Conservation (phyloP, 2,797 vertebrate species). For the Centropyge bicolor region DNA sequence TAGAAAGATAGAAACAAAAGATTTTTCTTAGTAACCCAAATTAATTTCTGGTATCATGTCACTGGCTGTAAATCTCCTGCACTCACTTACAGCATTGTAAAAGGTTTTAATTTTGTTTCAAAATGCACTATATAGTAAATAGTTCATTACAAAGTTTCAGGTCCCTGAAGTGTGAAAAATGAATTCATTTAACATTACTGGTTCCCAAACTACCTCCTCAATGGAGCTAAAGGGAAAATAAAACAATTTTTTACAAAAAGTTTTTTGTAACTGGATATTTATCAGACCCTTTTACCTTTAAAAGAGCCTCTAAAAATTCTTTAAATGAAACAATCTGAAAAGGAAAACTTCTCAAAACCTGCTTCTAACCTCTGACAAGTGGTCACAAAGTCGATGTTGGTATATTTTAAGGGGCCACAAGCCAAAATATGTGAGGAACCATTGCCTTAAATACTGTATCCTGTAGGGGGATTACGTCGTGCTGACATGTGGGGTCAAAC, state of each 20-base stretch:
- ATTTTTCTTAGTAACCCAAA: not conserved
- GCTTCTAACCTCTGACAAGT: not conserved
- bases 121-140: not conserved
- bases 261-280: not conserved
- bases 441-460: not conserved
- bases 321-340: not conserved
- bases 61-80: not conserved
- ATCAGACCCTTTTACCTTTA: not conserved
- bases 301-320: not conserved
- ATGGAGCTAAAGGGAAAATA: too few relatives aligned
- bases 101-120: not conserved
- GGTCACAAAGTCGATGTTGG: not conserved
- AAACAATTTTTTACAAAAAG: not conserved
- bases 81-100: too few relatives aligned
- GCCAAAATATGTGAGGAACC: not conserved
- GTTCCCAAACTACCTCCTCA: not conserved
- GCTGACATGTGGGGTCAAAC: not conserved
- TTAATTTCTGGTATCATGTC: not conserved
- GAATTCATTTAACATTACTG: not conserved
- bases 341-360: not conserved
- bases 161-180: not conserved
- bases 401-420: not conserved
- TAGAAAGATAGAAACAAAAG: not conserved
- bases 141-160: not conserved
- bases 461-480: not conserved